Evolutionary conservation across 2,888 invertebrate species (phyloP).

Genomic region (Tinea semifulvella): DNA sequence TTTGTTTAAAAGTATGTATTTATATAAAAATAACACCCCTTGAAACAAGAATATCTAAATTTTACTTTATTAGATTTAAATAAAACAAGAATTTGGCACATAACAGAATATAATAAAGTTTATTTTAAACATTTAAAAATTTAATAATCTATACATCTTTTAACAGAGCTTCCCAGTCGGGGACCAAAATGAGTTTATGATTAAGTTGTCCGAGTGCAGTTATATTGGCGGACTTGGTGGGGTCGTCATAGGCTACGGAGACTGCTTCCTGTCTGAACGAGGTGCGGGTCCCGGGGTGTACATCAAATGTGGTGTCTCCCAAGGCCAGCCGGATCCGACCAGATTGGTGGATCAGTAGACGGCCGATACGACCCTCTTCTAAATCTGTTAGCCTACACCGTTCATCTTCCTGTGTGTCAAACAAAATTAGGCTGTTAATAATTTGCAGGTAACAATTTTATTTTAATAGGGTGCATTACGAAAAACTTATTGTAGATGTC

Average conservation of each 20-base stretch:
- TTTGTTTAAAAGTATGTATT: too few relatives aligned
- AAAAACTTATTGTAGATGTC: too few relatives aligned
- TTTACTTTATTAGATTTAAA: background rate
- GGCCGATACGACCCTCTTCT: slow-evolving; percentile 69
- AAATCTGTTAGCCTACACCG: slow-evolving; percentile 48
- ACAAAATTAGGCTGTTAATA: background rate
- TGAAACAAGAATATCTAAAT: too few relatives aligned
- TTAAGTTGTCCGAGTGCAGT: slow-evolving; percentile 64
- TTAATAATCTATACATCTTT: slow-evolving; percentile 13
- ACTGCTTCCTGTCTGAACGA: slow-evolving; percentile 68
- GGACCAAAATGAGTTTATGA: slow-evolving; percentile 65
- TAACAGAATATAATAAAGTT: background rate
- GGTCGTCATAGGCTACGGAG: slow-evolving; percentile 57
- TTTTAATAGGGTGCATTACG: too few relatives aligned
- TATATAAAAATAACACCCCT: too few relatives aligned
- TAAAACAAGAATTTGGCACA: background rate
- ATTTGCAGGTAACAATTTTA: too few relatives aligned
- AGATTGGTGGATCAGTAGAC: slow-evolving; percentile 64
- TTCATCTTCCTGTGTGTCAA: slow-evolving; percentile 35
- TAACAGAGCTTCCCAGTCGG: slow-evolving; percentile 64
- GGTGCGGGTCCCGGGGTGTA: slow-evolving; percentile 65
- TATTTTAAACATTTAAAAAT: background rate
- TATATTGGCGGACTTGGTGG: slow-evolving; percentile 63
- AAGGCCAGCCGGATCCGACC: slow-evolving; percentile 64
- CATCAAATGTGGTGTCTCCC: slow-evolving; percentile 66